Percentiles rank a stretch among this genome's conserved stretches.
phyloP scores from a whole-genome alignment of 2,888 invertebrate species.

The Netelia inedita region DNA sequence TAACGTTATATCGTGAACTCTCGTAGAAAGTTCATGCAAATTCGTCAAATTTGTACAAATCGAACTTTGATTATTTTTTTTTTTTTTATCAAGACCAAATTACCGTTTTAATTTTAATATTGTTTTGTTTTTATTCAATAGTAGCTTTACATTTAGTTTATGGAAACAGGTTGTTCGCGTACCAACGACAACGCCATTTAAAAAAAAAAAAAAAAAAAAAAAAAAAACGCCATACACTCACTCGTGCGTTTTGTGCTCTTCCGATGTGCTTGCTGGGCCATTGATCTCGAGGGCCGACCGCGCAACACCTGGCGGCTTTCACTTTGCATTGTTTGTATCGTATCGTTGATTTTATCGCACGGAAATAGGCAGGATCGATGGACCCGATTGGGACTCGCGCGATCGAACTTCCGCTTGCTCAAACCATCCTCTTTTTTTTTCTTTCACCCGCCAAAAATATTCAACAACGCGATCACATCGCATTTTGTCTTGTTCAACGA shows the following conservation, averaged over 20 bases:
- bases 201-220: background rate
- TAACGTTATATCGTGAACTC: background rate
- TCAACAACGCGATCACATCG: background rate
- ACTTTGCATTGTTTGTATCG: slow-evolving; percentile 9
- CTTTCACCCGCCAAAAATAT: background rate
- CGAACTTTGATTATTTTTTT: background rate
- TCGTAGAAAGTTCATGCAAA: background rate
- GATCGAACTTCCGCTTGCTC: slow-evolving; percentile 52
- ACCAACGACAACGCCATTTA: background rate
- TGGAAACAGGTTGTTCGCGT: background rate
- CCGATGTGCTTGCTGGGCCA: slow-evolving; percentile 27
- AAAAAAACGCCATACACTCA: background rate
- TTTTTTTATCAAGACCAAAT: no score
- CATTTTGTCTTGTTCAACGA: background rate
- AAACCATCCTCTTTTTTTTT: slow-evolving; percentile 9
- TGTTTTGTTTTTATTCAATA: no score
- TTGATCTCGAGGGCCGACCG: slow-evolving; percentile 32
- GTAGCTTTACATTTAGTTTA: no score
- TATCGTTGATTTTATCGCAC: slow-evolving; percentile 62
- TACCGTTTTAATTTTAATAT: no score
- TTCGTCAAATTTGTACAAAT: background rate
- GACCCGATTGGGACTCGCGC: slow-evolving; percentile 50
- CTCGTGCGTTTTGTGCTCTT: background rate
- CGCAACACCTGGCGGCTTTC: slow-evolving; percentile 4
- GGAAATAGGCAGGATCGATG: slow-evolving; percentile 68